Evolutionary conservation across 2,797 vertebrate genomes (phyloP), one percentile per base, ranked within the genome.

Genomic region (Acrocephalus scirpaceus): DNA sequence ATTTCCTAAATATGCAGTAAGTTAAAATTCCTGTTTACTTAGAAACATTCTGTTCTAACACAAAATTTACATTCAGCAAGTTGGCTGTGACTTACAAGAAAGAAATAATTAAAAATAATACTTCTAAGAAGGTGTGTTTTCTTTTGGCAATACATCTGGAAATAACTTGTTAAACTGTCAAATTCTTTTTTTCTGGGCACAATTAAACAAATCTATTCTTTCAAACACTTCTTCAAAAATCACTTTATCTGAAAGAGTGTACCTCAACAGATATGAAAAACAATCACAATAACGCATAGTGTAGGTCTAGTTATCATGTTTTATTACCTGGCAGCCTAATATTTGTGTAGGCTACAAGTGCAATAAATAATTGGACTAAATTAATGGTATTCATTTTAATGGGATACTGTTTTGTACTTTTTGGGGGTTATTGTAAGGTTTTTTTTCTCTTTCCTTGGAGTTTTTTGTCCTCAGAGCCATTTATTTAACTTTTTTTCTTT

Each of bases 311-410:
- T 88, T 72, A 53, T 65, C 30, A 88, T 74, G 60, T 89, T 96
- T 96, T 92, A 70, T 93, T 96, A 95, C 19, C 38, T 95, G 90
- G 95, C 72, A 96, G 82, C 70, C 95, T 96, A 92, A 93, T 96
- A 97, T 95, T 96, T 97, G 92, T 74, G 51, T 78, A 94, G 75
- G 34, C 22, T 74, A 71, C 44, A 95, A 95, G 61, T 90, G 66
- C 30, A 84, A 94, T 93, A 95, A 94, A 94, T 94, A 97, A 89
- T 77, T 90, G 74, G 58, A 86, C 40, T 80, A 95, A 96, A 95
- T 21, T 66, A 92, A 50, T 72, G 25, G 30, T 61, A 51, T 89
- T 88, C 30, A 34, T 80, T 95, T 95, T 94, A 97, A 95, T 90
- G 48, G 36, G 54, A 65, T 91, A 95, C 70, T 74, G n/a, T 9